Conservation (phyloP, 2,113 vertebrate species). For the Ailurus styani region DNA sequence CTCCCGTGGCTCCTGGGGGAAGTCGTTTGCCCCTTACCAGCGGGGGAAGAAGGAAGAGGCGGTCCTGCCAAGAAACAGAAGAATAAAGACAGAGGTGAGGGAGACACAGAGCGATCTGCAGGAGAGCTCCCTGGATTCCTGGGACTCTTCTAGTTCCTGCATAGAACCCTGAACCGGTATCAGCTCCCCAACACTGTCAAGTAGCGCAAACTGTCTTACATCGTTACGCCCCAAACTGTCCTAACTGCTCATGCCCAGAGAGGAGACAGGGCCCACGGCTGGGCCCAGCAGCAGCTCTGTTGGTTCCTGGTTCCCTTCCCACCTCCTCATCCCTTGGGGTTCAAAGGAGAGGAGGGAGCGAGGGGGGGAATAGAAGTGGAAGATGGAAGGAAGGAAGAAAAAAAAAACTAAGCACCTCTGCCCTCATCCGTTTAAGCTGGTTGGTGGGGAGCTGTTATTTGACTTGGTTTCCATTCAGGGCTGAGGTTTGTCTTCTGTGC, state of each 20-base stretch:
- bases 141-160: not conserved
- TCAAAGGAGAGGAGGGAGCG: not conserved
- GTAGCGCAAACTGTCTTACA: too few relatives aligned
- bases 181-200: not conserved
- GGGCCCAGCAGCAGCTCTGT: accelerated
- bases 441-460: not conserved
- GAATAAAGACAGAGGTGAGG: not conserved
- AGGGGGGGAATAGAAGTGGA: not conserved
- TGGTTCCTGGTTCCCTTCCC: not conserved
- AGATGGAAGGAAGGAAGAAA: not conserved
- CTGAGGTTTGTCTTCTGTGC: slow-evolving; percentile 69
- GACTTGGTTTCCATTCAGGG: slow-evolving; percentile 61
- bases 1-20: too few relatives aligned
- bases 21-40: not conserved
- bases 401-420: slow-evolving; percentile 16
- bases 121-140: not conserved
- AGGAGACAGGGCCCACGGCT: accelerated
- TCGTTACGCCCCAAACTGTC: not conserved
- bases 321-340: not conserved
- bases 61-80: not conserved
- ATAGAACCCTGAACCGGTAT: not conserved
- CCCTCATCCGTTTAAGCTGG: slow-evolving; percentile 13
- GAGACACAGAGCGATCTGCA: not conserved
- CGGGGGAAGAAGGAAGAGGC: not conserved
- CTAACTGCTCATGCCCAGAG: accelerated